phyloP scores from a whole-genome alignment of 2,113 vertebrate genomes.

The Saccopteryx leptura region DNA sequence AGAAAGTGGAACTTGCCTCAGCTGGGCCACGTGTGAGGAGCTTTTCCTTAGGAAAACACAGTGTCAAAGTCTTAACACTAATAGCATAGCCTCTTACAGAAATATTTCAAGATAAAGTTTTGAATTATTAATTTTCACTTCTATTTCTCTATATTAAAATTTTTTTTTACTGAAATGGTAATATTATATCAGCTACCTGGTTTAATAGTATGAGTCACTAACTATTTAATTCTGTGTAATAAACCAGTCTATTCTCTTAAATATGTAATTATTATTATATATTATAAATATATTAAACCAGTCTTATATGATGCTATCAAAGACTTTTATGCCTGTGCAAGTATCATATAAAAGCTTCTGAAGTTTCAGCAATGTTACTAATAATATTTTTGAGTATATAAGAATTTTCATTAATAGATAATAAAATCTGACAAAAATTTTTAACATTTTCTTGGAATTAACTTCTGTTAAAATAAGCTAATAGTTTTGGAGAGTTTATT shows the following conservation, averaged over 20 bases:
- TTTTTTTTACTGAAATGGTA: not conserved
- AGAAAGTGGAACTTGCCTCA: no score
- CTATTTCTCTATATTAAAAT: not conserved
- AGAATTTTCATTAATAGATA: not conserved
- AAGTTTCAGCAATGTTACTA: not conserved
- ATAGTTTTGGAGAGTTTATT: not conserved
- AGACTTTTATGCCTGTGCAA: not conserved
- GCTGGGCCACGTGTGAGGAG: no score
- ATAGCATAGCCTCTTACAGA: not conserved
- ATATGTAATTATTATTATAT: no score
- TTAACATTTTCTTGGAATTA: constrained; percentile 1
- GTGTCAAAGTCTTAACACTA: not conserved
- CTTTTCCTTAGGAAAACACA: no score
- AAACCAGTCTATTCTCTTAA: not conserved
- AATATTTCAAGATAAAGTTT: not conserved
- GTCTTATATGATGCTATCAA: not conserved
- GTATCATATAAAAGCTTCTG: not conserved
- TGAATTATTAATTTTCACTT: not conserved
- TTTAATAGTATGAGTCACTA: not conserved
- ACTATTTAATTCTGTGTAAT: not conserved
- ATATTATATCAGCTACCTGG: not conserved
- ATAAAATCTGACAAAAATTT: not conserved
- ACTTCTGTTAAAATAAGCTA: not conserved
- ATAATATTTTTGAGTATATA: not conserved
- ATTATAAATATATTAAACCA: not conserved